These are phyloP conservation scores for Toxotes jaculatrix DNA, from an alignment of 2,113 vertebrate genomes.

Conservation along the genomic window DNA sequence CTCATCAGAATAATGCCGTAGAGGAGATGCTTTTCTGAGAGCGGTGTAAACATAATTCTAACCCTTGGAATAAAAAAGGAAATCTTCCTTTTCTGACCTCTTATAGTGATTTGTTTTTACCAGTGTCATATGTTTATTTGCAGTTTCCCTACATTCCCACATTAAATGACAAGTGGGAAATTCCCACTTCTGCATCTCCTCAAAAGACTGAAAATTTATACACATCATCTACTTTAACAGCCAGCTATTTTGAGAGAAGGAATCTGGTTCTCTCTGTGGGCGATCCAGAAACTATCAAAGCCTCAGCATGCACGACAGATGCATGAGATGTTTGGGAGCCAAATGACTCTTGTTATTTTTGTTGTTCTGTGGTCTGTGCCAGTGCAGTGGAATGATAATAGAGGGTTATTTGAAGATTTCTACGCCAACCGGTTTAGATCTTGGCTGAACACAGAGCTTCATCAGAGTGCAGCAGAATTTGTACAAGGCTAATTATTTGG, in stretches of 20 bases:
- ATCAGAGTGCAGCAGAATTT: slow-evolving; percentile 17
- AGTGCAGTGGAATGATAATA: slow-evolving; percentile 51
- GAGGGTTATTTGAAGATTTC: slow-evolving; percentile 38
- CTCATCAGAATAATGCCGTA: too few relatives aligned
- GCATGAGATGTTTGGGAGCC: slow-evolving; percentile 56
- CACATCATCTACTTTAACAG: slow-evolving; percentile 68
- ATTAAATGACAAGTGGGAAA: slow-evolving; percentile 42
- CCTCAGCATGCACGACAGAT: slow-evolving; percentile 63
- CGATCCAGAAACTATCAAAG: slow-evolving; percentile 61
- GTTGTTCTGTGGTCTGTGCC: slow-evolving; percentile 54
- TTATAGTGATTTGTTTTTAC: too few relatives aligned
- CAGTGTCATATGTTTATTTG: slow-evolving; percentile 8
- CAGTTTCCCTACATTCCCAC: slow-evolving; percentile 20
- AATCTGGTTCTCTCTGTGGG: slow-evolving; percentile 60
- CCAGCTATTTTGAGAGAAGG: slow-evolving; percentile 57
- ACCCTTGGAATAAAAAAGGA: too few relatives aligned
- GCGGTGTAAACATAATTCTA: too few relatives aligned
- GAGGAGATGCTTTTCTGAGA: too few relatives aligned
- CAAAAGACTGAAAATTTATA: slow-evolving; percentile 47
- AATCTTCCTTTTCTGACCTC: too few relatives aligned
- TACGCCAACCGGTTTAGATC: neutral
- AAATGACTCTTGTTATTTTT: slow-evolving; percentile 66
- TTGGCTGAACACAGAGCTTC: neutral
- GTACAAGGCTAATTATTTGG: slow-evolving; percentile 42
- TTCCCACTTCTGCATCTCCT: slow-evolving; percentile 28